Conservation (phyloP, 2,797 vertebrate species). For the Hypotaenidia philippensis region DNA sequence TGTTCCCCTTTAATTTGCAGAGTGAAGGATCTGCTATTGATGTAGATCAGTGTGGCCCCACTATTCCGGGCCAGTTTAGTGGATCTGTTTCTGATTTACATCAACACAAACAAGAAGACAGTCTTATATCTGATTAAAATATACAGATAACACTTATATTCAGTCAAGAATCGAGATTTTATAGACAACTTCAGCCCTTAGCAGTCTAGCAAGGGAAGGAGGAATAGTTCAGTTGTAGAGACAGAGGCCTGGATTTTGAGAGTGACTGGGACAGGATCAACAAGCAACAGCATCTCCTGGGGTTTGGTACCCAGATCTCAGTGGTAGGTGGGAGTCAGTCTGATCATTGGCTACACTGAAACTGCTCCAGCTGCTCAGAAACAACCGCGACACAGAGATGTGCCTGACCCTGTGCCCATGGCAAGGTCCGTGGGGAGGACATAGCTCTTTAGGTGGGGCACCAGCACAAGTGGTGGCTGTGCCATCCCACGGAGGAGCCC, state of each 20-base stretch:
- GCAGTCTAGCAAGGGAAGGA: fast-evolving
- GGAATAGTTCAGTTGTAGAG: neutral
- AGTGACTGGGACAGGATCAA: neutral
- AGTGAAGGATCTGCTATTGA: neutral
- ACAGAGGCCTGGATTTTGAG: neutral
- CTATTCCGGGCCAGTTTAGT: neutral
- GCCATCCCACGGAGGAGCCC: neutral
- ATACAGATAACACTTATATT: neutral
- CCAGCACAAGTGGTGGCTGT: fast-evolving
- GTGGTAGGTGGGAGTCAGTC: neutral
- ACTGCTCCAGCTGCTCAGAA: neutral
- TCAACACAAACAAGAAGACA: neutral
- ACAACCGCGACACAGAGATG: fast-evolving
- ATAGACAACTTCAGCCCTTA: neutral
- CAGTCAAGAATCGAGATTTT: neutral
- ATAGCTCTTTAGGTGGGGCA: neutral
- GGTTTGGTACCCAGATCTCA: neutral
- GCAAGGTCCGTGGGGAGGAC: fast-evolving
- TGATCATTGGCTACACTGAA: fast-evolving
- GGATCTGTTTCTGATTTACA: constrained; percentile 1
- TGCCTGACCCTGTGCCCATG: fast-evolving
- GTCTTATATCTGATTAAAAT: neutral
- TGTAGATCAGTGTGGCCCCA: neutral
- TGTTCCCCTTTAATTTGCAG: neutral
- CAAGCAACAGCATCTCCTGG: neutral